phyloP scores from a whole-genome alignment of 2,888 invertebrate species.

The Palloptera scutellata region DNA sequence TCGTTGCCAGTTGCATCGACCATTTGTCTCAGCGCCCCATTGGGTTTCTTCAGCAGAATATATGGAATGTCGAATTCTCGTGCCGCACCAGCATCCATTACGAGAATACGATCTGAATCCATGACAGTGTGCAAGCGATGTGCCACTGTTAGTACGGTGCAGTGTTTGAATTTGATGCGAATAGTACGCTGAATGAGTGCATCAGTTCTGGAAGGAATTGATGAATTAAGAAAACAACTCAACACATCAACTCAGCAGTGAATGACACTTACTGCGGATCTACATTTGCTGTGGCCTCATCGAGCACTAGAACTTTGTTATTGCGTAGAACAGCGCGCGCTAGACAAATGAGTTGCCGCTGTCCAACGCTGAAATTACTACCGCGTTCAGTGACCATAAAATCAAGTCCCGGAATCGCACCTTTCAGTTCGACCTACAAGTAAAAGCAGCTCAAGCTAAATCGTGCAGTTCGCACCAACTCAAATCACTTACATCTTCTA shows the following conservation, averaged over 20 bases:
- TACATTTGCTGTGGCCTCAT: constrained; percentile 77
- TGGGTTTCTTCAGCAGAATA: constrained; percentile 69
- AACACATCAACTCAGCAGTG: constrained; percentile 77
- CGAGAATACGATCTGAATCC: constrained; percentile 88
- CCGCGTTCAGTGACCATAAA: constrained; percentile 68
- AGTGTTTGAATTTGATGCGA: constrained; percentile 78
- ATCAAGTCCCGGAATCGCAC: constrained; percentile 66
- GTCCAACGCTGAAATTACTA: constrained; percentile 73
- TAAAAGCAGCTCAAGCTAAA: neutral
- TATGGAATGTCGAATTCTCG: constrained; percentile 78
- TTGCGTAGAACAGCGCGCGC: constrained; percentile 72
- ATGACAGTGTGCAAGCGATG: constrained; percentile 92
- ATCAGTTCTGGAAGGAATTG: constrained; percentile 72
- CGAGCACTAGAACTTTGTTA: constrained; percentile 71
- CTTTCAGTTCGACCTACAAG: constrained; percentile 67
- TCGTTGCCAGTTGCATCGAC: constrained; percentile 71
- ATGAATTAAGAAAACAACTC: too few species aligned
- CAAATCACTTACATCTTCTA: constrained; percentile 52
- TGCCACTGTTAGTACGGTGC: constrained; percentile 90
- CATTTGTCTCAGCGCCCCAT: constrained; percentile 74
- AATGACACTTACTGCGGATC: constrained; percentile 67
- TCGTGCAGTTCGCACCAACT: neutral
- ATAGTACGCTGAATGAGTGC: constrained; percentile 85
- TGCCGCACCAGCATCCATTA: constrained; percentile 82
- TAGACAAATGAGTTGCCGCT: constrained; percentile 73